phyloP scores from a whole-genome alignment of 2,888 invertebrate species.

The Abscondita cerata region DNA sequence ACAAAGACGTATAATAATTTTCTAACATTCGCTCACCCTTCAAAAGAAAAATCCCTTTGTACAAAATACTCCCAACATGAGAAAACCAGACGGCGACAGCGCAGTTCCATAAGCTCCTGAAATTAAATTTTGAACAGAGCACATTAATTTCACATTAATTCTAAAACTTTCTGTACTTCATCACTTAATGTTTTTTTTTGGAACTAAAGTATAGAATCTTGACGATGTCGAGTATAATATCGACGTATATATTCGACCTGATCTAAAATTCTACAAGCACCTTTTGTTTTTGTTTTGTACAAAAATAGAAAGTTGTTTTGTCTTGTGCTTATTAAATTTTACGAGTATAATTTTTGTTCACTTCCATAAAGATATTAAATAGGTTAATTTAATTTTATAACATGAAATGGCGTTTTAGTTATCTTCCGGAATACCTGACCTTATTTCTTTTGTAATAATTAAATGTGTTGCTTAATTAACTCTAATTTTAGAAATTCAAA shows the following conservation, averaged over 20 bases:
- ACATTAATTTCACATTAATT: constrained; percentile 22
- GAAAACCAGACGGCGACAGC: constrained; percentile 21
- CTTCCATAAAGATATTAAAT: too few relatives aligned
- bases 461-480: too few relatives aligned
- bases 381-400: too few relatives aligned
- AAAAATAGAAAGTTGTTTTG: constrained; percentile 14
- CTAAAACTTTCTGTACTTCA: constrained; percentile 22
- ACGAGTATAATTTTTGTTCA: too few relatives aligned
- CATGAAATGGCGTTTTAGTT: too few relatives aligned
- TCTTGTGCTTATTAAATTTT: constrained; percentile 25
- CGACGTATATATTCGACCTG: constrained; percentile 2
- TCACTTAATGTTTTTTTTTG: constrained; percentile 11
- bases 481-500: too few relatives aligned
- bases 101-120: constrained; percentile 23
- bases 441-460: too few relatives aligned
- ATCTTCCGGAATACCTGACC: too few relatives aligned
- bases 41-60: constrained; percentile 20
- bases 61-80: constrained; percentile 23
- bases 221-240: neutral
- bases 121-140: constrained; percentile 23
- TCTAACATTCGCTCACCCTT: constrained; percentile 10
- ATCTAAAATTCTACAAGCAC: constrained; percentile 21
- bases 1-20: neutral
- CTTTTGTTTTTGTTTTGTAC: constrained; percentile 8
- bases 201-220: constrained; percentile 5